Conservation (phyloP, 2,888 invertebrate genomes). For the Eucera pruinosa region DNA sequence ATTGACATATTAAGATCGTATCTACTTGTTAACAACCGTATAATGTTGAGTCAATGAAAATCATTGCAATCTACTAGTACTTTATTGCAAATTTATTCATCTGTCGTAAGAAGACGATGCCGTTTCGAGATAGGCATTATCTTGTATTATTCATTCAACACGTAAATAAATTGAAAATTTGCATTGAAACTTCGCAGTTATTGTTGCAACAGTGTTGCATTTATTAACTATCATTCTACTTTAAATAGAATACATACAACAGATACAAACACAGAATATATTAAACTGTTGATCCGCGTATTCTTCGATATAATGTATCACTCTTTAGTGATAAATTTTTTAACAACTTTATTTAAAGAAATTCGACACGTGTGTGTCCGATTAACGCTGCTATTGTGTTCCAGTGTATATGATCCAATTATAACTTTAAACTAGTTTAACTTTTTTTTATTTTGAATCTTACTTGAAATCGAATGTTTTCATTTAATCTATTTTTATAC, state of each 20-base stretch:
- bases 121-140: neutral
- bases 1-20: conserved; percentile 22
- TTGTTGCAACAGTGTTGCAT: neutral
- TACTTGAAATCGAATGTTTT: too few relatives aligned
- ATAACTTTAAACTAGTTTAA: too few relatives aligned
- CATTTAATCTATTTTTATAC: too few relatives aligned
- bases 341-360: too few relatives aligned
- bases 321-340: neutral
- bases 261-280: neutral
- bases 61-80: neutral
- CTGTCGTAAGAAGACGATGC: neutral
- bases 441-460: too few relatives aligned
- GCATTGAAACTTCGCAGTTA: conserved; percentile 3
- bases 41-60: conserved; percentile 16
- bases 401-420: too few relatives aligned
- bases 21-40: neutral
- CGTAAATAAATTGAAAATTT: neutral
- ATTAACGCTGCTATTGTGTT: too few relatives aligned
- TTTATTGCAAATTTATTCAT: conserved; percentile 10
- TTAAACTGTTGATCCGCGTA: neutral
- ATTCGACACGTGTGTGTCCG: too few relatives aligned
- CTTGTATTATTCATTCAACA: conserved; percentile 2
- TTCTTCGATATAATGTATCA: neutral
- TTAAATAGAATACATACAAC: neutral
- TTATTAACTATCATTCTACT: neutral